Percentiles rank a stretch among this genome's conserved stretches.
Evolutionary conservation across 1,140 invertebrate genomes (phyloP).

Genomic region (Platorchestia sp.): DNA sequence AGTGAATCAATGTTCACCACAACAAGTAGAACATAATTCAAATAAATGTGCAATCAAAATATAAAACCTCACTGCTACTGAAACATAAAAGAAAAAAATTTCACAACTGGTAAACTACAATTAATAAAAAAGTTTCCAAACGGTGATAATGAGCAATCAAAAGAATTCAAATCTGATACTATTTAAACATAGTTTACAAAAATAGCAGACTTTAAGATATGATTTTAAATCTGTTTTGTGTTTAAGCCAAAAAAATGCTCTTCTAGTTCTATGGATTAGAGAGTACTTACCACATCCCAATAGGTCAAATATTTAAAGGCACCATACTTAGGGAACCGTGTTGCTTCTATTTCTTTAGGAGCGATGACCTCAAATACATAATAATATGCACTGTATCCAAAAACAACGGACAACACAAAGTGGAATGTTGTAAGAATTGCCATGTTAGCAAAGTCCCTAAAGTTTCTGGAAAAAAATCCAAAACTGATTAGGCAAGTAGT

Average conservation of each 20-base stretch:
- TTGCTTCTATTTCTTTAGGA: neutral
- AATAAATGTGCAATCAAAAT: neutral
- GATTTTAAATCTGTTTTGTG: neutral
- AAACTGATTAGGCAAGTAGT: too few species aligned
- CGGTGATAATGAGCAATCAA: too few species aligned
- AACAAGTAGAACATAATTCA: neutral
- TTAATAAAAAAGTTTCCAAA: too few species aligned
- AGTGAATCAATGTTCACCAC: too few species aligned
- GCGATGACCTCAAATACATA: neutral
- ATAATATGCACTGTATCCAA: slow-evolving; percentile 6
- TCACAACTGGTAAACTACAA: too few species aligned
- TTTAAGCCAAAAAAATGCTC: neutral
- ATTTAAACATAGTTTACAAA: neutral
- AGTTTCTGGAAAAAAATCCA: too few species aligned
- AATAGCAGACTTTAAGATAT: neutral
- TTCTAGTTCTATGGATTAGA: neutral
- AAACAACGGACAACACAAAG: neutral
- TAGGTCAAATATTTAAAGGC: neutral
- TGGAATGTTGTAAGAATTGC: slow-evolving; percentile 3
- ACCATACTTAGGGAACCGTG: neutral
- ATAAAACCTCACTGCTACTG: neutral
- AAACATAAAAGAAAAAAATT: too few species aligned
- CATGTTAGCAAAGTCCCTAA: neutral
- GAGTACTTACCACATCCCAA: neutral
- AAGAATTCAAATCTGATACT: neutral